Conservation (phyloP, 2,113 vertebrate genomes). For the Pedionomus torquatus region DNA sequence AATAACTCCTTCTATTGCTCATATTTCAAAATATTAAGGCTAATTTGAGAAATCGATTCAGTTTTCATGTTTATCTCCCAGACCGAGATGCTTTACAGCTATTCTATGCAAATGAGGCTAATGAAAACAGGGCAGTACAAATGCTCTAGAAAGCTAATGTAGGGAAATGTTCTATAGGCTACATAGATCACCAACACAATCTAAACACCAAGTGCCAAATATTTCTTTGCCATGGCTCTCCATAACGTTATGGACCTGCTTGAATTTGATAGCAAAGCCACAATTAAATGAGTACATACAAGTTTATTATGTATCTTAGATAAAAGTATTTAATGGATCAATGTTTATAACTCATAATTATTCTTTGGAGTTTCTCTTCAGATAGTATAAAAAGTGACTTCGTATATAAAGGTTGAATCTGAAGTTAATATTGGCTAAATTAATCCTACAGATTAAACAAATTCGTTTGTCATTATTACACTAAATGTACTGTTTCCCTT, state of each 20-base stretch:
- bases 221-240: background rate
- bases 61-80: background rate
- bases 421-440: background rate
- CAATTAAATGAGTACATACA: background rate
- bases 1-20: background rate
- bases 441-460: background rate
- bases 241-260: background rate
- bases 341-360: background rate
- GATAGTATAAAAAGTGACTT: background rate
- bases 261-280: background rate
- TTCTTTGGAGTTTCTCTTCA: background rate
- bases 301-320: background rate
- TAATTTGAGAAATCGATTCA: background rate
- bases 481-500: background rate
- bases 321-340: background rate
- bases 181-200: background rate
- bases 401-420: background rate
- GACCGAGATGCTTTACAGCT: background rate
- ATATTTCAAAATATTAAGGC: background rate
- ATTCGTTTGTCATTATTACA: background rate
- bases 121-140: background rate
- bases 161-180: background rate
- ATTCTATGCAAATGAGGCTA: background rate
- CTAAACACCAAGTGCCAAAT: constrained; percentile 19
- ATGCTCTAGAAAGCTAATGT: background rate